phyloP scores from a whole-genome alignment of 2,888 invertebrate species.

The Endotricha flammealis region DNA sequence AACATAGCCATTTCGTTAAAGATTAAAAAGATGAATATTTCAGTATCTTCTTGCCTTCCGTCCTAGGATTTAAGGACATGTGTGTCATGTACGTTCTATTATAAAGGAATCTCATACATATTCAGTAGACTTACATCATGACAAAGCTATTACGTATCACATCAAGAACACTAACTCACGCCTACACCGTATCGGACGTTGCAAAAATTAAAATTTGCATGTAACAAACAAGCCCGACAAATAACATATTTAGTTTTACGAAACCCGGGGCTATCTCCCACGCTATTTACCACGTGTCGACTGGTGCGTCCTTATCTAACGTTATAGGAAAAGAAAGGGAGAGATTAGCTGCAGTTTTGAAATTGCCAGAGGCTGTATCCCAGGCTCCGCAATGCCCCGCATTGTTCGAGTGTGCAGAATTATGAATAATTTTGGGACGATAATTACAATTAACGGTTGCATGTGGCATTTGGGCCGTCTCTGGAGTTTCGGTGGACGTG shows the following conservation, averaged over 20 bases:
- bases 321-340: slow-evolving; percentile 28
- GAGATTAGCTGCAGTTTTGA: slow-evolving; percentile 23
- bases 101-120: slow-evolving; percentile 14
- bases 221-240: slow-evolving; percentile 26
- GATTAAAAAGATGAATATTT: no score
- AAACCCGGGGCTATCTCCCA: slow-evolving; percentile 56
- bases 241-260: slow-evolving; percentile 36
- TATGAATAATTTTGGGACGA: slow-evolving; percentile 27
- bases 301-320: slow-evolving; percentile 35
- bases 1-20: no score
- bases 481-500: slow-evolving; percentile 17
- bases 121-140: slow-evolving; percentile 22
- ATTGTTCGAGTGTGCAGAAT: slow-evolving; percentile 27
- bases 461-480: slow-evolving; percentile 28
- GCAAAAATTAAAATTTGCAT: slow-evolving; percentile 56
- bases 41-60: no score
- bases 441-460: slow-evolving; percentile 23
- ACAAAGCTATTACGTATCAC: slow-evolving; percentile 14
- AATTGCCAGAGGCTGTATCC: slow-evolving; percentile 48
- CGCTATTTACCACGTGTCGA: slow-evolving; percentile 42
- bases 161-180: slow-evolving; percentile 34
- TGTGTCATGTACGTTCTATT: slow-evolving; percentile 18
- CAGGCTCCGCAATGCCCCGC: slow-evolving; percentile 40
- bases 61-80: no score
- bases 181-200: slow-evolving; percentile 36